phyloP scores from a whole-genome alignment of 2,797 vertebrate species.

The Orestias chungarensis region DNA sequence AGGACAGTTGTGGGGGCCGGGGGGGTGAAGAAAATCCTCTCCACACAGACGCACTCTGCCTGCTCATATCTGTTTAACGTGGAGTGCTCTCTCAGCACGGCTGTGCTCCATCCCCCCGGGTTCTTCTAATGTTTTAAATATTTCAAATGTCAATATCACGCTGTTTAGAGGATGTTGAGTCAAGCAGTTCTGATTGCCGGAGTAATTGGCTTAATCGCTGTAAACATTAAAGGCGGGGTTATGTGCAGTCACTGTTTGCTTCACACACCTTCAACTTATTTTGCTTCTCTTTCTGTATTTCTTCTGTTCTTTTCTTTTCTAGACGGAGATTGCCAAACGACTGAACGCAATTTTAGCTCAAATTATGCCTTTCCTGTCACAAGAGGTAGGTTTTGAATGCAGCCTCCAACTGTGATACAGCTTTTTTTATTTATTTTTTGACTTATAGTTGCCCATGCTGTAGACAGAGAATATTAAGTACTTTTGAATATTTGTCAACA shows the following conservation, averaged over 20 bases:
- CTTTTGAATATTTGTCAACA: slow-evolving; percentile 25
- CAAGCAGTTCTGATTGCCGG: slow-evolving; percentile 83
- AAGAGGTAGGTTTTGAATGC: slow-evolving; percentile 89
- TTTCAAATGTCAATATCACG: slow-evolving; percentile 87
- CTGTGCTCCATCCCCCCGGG: slow-evolving; percentile 82
- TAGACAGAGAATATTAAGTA: slow-evolving; percentile 20
- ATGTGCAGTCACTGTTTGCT: slow-evolving; percentile 65
- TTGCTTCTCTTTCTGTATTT: slow-evolving; percentile 22
- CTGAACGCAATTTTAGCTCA: slow-evolving; percentile 99
- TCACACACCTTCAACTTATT: slow-evolving; percentile 68
- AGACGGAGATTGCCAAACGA: slow-evolving; percentile 99
- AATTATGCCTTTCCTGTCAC: slow-evolving; percentile 99
- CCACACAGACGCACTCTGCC: slow-evolving; percentile 76
- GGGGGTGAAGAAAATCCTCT: slow-evolving; percentile 63
- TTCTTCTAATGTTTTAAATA: slow-evolving; percentile 86
- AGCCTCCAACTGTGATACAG: slow-evolving; percentile 18
- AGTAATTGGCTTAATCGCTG: slow-evolving; percentile 84
- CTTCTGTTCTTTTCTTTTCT: slow-evolving; percentile 75
- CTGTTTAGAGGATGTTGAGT: slow-evolving; percentile 86
- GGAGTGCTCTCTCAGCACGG: slow-evolving; percentile 85
- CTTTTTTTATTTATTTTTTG: slow-evolving; percentile 7
- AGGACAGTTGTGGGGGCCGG: slow-evolving; percentile 54
- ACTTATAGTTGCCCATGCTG: slow-evolving; percentile 20
- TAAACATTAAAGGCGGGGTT: slow-evolving; percentile 80
- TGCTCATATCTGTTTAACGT: slow-evolving; percentile 80